Evolutionary conservation across 2,888 invertebrate species (phyloP), one percentile per base, ranked within the genome.

Genomic region (Phymatocera aterrima): DNA sequence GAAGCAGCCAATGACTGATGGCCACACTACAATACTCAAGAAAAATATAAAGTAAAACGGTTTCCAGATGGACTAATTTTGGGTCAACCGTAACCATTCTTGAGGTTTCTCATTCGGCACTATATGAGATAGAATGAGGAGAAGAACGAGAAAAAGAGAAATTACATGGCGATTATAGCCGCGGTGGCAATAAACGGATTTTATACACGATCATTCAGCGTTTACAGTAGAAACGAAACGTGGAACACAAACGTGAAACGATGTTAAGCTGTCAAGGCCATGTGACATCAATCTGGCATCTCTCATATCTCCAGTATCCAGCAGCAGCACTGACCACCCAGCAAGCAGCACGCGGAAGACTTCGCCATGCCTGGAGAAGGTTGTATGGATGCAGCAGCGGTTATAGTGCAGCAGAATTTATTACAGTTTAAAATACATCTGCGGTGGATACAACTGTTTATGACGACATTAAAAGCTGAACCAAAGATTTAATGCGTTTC

Each of bases 381-480:
- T 31, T 24, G 57, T 24, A 57, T 40, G 34, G 12, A 75, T 75
- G 75, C 54, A 75, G 65, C 18, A n/a, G 51, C 24, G 31, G 48
- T 24, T 51, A 72, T 51, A 72, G 18, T 72, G 72, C 54, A 70
- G 40, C 61, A 37, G 46, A 60, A 77, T 54, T 72, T 54, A 60
- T 77, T 79, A 65, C 70, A 77, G 81, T 81, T 79, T 64, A 78
- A 81, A 82, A 83, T 81, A 81, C 81, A 78, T 79, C 79, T 48
- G 77, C 60, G 77, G 60, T n/a, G 77, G 81, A 81, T 81, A 81
- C 75, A 80, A 77, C 54, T 79, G 77, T 83, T 83, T 81, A 81
- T 79, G 81, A 75, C 77, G 79, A 80, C 83, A 81, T 82, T 82
- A 82, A 81, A 81, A 77, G 79, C 68, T 79, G 80, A 83, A 83